A percentile compares a stretch with the other conserved stretches of the same genome.
phyloP scores from a whole-genome alignment of 1,140 invertebrate species.

The Charaxes varanes region DNA sequence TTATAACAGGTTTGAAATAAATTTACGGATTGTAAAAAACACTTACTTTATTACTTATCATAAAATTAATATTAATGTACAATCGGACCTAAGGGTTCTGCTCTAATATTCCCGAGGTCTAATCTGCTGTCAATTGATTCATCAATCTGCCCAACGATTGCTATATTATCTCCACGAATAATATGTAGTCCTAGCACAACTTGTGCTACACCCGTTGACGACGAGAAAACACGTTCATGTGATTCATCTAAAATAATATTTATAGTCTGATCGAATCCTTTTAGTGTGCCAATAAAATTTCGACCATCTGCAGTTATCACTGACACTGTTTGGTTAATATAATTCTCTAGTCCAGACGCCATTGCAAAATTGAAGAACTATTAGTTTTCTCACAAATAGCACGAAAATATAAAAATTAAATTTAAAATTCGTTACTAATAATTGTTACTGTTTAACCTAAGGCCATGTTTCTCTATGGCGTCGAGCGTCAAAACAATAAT shows the following conservation, averaged over 20 bases:
- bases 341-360: conserved; percentile 89
- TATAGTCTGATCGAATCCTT: conserved; percentile 96
- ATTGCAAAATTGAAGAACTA: conserved; percentile 61
- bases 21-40: conserved; percentile 5
- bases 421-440: no score
- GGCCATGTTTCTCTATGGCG: no score
- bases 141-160: conserved; percentile 93
- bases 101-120: conserved; percentile 89
- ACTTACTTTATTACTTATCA: conserved; percentile 10
- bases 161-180: conserved; percentile 98
- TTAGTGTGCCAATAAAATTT: conserved; percentile 92
- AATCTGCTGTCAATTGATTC: conserved; percentile 91
- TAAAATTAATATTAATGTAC: conserved; percentile 77
- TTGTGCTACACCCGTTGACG: conserved; percentile 94
- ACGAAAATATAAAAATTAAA: no score
- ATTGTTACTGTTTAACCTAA: no score
- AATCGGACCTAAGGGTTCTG: conserved; percentile 92
- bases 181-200: conserved; percentile 97
- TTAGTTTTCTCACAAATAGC: conserved; percentile 1
- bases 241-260: conserved; percentile 98
- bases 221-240: conserved; percentile 96
- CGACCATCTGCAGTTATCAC: conserved; percentile 96
- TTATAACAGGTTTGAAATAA: conserved; percentile 2
- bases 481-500: no score
- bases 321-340: conserved; percentile 93